Percentiles rank a stretch among this genome's conserved stretches.
phyloP scores from a whole-genome alignment of 2,888 invertebrate genomes.

The Tholera decimalis region DNA sequence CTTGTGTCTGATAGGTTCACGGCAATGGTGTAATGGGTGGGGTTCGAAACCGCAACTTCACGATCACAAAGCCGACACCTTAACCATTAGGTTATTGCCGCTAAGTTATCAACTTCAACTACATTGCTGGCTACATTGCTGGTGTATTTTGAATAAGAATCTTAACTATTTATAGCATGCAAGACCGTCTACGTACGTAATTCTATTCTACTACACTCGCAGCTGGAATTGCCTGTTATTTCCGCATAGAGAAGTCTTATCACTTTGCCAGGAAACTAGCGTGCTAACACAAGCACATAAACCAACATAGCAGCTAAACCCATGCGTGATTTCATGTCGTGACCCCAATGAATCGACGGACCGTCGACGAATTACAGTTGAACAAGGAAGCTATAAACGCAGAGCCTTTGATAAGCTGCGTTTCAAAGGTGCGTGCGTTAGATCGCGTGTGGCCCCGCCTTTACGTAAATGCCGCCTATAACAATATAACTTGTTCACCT shows the following conservation, averaged over 20 bases:
- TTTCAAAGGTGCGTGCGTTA: constrained; percentile 60
- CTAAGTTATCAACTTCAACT: no score
- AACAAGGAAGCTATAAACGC: constrained; percentile 62
- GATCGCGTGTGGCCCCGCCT: constrained; percentile 62
- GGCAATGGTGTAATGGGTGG: no score
- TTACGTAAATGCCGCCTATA: constrained; percentile 60
- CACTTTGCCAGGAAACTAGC: constrained; percentile 41
- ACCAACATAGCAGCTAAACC: constrained; percentile 34
- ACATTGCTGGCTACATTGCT: no score
- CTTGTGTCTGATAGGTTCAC: no score
- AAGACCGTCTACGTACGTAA: constrained; percentile 24
- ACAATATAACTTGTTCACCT: constrained; percentile 63
- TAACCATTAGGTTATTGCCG: no score
- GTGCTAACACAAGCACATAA: constrained; percentile 36
- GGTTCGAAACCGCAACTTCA: no score
- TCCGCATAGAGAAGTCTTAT: constrained; percentile 45
- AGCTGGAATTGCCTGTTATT: constrained; percentile 37
- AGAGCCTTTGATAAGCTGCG: constrained; percentile 50
- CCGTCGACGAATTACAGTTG: constrained; percentile 55
- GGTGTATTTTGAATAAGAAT: neutral
- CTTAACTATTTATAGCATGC: neutral
- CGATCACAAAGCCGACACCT: no score
- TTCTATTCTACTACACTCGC: constrained; percentile 15
- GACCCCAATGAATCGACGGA: constrained; percentile 53
- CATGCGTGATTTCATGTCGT: constrained; percentile 53